Base-by-base conservation (phyloP, 92 coral and sea anemone species). In the Muricea muricata region DNA sequence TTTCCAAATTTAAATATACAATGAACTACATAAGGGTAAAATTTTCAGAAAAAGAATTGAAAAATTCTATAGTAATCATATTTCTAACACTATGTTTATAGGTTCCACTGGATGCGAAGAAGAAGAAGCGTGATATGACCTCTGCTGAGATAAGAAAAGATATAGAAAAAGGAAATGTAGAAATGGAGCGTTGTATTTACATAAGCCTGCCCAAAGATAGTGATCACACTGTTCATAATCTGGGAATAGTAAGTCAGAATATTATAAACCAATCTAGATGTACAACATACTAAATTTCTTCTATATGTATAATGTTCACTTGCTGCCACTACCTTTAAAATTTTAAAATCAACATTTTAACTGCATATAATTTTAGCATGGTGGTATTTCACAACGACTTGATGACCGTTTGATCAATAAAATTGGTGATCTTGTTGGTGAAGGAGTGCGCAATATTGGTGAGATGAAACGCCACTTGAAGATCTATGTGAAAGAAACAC, bases 381-480 rank as follows among this genome's bases (percentile, higher is more conserved):
- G 33, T 24, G 68, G 68, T 0, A 26, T 25, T 14, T 9, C 30
- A 25, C 37, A 63, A 63, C 9, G 70, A 63, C 6, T 63, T 1
- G 70, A 63, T 26, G 70, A 18, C 28, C 13, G 30, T 1, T 4
- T 63, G n/a, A 63, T 63, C n/a, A 30, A 21, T 4, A 80, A 80
- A 42, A 37, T 40, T n/a, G 45, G 29, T 10, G 55, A 42, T 13
- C 85, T 80, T 60, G 85, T 63, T 28, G 85, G 75, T 63, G 85
- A 80, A 80, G 60, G 85, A 2, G 75, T 80, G 61, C 34, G 52
- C 41, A 61, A 15, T 29, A 73, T 78, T 35, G 48, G 37, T 20
- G 73, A 78, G 69, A 78, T 78, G 83, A 57, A 33, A 78, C 45
- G 73, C 21, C 83, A 78, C 50, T 31, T 35, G 28, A 78, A 74